phyloP scores from a whole-genome alignment of 1,140 invertebrate species.

The Trichomalopsis sarcophagae region DNA sequence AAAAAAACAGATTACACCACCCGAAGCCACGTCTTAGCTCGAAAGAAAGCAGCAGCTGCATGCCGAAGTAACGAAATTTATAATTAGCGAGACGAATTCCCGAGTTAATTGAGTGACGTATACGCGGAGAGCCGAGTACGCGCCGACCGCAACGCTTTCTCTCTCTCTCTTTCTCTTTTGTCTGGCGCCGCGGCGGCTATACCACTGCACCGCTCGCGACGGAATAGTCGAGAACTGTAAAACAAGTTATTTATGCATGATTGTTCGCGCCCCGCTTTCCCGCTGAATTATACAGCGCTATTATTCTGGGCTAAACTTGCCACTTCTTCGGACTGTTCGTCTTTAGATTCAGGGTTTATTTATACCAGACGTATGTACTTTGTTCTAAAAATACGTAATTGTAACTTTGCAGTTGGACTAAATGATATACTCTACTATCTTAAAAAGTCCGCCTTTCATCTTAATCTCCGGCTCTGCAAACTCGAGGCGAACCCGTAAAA shows the following conservation, averaged over 20 bases:
- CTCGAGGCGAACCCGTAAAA: too few species aligned
- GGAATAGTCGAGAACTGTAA: constrained; percentile 40
- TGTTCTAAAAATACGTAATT: too few species aligned
- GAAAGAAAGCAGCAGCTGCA: constrained; percentile 6
- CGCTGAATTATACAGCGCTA: constrained; percentile 26
- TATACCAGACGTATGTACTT: too few species aligned
- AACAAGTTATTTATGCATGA: constrained; percentile 51
- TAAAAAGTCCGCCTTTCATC: too few species aligned
- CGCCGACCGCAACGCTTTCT: constrained; percentile 33
- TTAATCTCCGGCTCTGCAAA: too few species aligned
- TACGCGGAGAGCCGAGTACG: neutral
- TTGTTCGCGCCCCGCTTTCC: constrained; percentile 41
- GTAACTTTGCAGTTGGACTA: too few species aligned
- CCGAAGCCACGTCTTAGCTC: neutral
- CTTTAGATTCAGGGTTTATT: neutral
- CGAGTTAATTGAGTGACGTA: constrained; percentile 46
- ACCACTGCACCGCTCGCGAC: neutral
- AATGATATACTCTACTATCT: too few species aligned
- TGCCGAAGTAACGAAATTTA: constrained; percentile 43
- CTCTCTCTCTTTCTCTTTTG: constrained; percentile 10
- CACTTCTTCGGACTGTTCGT: constrained; percentile 9
- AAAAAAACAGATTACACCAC: too few species aligned
- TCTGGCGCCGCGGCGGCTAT: neutral
- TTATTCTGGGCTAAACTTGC: constrained; percentile 18
- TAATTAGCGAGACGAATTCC: constrained; percentile 48